Base-by-base conservation (phyloP, 2,888 invertebrate genomes). In the Diaperis boleti region DNA sequence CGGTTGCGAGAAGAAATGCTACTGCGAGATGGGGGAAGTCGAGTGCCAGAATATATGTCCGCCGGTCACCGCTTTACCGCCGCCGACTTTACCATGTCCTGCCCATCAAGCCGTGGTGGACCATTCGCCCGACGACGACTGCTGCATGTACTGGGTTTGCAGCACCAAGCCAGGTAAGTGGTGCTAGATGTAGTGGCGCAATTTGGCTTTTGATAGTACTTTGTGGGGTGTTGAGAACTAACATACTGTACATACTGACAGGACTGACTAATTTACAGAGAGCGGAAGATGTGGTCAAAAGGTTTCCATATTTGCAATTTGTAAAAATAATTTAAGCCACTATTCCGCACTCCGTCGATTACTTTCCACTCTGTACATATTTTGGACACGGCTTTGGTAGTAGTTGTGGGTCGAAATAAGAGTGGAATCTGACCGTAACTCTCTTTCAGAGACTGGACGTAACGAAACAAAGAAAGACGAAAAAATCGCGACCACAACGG, bases 1-100 rank as follows among this genome's bases (percentile, higher is more conserved):
- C 7, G 92, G 94, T 49, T 96, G 95, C 75, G 92, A 94, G 66
- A 87, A 91, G 70, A 86, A 91, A 69, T 96, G 95, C 76, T 93
- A 89, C 78, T 96, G 95, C 76, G 93, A 95, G 78, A 90, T 91
- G 79, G 94, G 95, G 10, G 92, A 91, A 68, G 85, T 96, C 11
- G 91, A 94, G 65, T 96, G 96, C 74, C 90, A 92, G 68, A 89
- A 90, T 29, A 87, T 89, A 8, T 96, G 96, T 81, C 87, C 91
- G 1, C 91, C 92, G 0, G 87, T 95, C 0, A 83, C 92, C 0
- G 88, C 91, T 0, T 73, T 89, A 18, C 95, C 95, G 0, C 95
- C 95, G 0, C 82, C 88, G 20, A 86, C 85, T 55, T 80, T 95
- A 60, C 86, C 87, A 1, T 96, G 95, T 75, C 87, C 89, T 3